phyloP scores from a whole-genome alignment of 2,113 vertebrate genomes.

The Prolemur simus region DNA sequence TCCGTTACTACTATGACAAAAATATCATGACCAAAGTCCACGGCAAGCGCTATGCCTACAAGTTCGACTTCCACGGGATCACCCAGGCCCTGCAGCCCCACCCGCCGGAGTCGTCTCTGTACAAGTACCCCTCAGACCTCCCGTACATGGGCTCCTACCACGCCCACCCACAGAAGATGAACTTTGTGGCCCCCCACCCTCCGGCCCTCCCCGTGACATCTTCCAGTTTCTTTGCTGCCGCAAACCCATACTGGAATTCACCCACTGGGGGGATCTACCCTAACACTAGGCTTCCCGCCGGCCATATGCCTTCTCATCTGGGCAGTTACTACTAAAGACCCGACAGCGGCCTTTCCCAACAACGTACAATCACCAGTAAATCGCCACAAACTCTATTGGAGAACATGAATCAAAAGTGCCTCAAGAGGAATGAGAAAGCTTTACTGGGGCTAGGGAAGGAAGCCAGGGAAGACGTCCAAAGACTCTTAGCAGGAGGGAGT shows the following conservation, averaged over 20 bases:
- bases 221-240: constrained; percentile 89
- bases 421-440: constrained; percentile 72
- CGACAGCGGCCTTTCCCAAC: constrained; percentile 58
- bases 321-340: constrained; percentile 91
- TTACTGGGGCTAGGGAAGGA: constrained; percentile 58
- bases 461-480: constrained; percentile 62
- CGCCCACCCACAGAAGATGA: constrained; percentile 93
- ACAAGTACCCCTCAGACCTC: constrained; percentile 93
- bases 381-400: constrained; percentile 74
- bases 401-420: constrained; percentile 82
- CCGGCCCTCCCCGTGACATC: constrained; percentile 90
- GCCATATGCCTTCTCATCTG: constrained; percentile 92
- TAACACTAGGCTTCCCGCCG: constrained; percentile 88
- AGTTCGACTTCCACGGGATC: constrained; percentile 95
- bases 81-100: constrained; percentile 93
- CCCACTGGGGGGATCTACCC: constrained; percentile 91
- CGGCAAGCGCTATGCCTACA: constrained; percentile 93
- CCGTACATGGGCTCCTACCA: constrained; percentile 93
- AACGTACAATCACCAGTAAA: constrained; percentile 48
- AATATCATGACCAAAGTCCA: constrained; percentile 97
- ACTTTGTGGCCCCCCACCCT: constrained; percentile 91
- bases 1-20: constrained; percentile 95
- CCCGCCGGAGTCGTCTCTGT: constrained; percentile 90
- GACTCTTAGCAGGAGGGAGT: constrained; percentile 75
- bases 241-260: constrained; percentile 93